A percentile compares a stretch with the other conserved stretches of the same genome.
phyloP scores from a whole-genome alignment of 1,140 invertebrate genomes.

The Cephus cinctus region DNA sequence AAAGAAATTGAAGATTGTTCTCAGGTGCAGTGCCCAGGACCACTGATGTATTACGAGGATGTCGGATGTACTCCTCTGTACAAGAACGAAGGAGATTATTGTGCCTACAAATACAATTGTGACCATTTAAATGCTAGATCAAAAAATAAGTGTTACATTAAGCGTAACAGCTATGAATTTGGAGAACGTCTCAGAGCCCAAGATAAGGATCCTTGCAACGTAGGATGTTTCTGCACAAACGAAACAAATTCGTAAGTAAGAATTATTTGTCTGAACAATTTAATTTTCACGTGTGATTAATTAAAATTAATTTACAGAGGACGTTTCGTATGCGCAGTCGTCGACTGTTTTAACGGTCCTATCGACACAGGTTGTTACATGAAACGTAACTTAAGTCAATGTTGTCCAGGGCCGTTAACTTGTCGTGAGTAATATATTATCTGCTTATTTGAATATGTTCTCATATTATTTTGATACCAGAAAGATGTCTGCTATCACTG shows the following conservation, averaged over 20 bases:
- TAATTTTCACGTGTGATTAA: not conserved
- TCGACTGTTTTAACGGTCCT: slow-evolving; percentile 22
- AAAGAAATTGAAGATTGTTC: slow-evolving; percentile 20
- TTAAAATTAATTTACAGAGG: slow-evolving; percentile 17
- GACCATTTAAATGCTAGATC: slow-evolving; percentile 13
- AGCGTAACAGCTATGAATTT: slow-evolving; percentile 14
- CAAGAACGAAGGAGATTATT: slow-evolving; percentile 26
- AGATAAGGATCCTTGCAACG: slow-evolving; percentile 14
- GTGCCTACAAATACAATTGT: slow-evolving; percentile 25
- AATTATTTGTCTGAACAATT: not conserved
- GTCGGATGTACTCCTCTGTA: slow-evolving; percentile 22
- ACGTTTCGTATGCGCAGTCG: slow-evolving; percentile 24
- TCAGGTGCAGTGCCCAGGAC: slow-evolving; percentile 18
- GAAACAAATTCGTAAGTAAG: not conserved
- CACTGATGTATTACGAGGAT: slow-evolving; percentile 21
- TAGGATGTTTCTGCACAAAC: slow-evolving; percentile 6
- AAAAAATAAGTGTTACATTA: slow-evolving; percentile 25
- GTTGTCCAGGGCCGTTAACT: slow-evolving; percentile 21
- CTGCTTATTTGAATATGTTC: too few relatives aligned
- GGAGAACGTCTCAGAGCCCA: slow-evolving; percentile 9
- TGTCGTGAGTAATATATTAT: slow-evolving; percentile 32
- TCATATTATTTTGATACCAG: too few relatives aligned
- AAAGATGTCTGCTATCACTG: too few relatives aligned
- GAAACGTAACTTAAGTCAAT: not conserved
- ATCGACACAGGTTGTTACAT: slow-evolving; percentile 17